Evolutionary conservation across 64 coral and sea anemone species (phyloP).

Genomic region (Actinia tenebrosa): DNA sequence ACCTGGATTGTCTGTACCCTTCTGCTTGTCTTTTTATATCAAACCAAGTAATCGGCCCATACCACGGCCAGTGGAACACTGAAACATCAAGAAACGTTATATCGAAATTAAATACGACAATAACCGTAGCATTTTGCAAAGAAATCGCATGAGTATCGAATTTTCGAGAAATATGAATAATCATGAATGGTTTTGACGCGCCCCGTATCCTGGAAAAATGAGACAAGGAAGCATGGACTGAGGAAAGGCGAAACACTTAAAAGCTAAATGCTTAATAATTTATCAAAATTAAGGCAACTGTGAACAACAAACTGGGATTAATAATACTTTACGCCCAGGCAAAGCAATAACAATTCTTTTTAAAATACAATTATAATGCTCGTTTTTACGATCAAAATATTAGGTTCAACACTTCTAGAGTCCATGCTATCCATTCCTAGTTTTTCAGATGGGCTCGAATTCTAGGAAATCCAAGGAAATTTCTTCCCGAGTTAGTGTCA

Average conservation of each 20-base stretch:
- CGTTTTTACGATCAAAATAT: not conserved
- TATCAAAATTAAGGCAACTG: not conserved
- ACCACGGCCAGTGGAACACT: too few species aligned
- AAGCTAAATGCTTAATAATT: not conserved
- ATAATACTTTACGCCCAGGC: not conserved
- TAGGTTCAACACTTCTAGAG: not conserved
- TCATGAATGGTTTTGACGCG: not conserved
- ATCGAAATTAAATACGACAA: not conserved
- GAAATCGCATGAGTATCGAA: not conserved
- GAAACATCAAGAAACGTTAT: too few species aligned
- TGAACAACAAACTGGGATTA: not conserved
- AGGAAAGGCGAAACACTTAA: not conserved
- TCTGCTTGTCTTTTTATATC: too few species aligned
- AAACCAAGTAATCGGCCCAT: too few species aligned
- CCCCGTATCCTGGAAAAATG: not conserved
- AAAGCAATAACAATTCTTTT: not conserved
- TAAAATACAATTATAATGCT: not conserved
- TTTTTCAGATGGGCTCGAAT: not conserved
- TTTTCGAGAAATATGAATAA: not conserved
- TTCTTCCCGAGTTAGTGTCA: not conserved
- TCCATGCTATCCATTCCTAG: not conserved
- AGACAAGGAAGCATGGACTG: not conserved
- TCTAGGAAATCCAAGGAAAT: not conserved
- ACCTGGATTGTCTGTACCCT: not conserved
- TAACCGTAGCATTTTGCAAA: not conserved